Conservation (phyloP, 1,140 invertebrate species). For the Lepidurus packardi region DNA sequence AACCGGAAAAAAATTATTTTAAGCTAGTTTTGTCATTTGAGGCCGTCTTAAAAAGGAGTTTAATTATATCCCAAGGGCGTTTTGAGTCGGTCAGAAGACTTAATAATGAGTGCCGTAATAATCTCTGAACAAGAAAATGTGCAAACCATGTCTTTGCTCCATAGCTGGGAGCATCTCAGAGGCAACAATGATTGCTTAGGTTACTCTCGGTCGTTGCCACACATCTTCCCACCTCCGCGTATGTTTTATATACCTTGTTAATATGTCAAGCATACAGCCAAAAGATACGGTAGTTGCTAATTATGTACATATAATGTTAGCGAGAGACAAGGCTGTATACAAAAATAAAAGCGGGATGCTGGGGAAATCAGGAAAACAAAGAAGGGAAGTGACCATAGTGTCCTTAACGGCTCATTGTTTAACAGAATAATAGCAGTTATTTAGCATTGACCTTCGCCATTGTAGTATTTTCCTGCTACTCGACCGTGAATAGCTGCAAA, state of each 20-base stretch:
- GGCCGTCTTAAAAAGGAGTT: background rate
- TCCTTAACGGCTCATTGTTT: too few relatives aligned
- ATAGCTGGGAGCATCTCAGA: slow-evolving; percentile 14
- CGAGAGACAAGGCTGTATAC: background rate
- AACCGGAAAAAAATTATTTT: too few relatives aligned
- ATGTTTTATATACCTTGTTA: background rate
- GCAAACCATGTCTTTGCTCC: background rate
- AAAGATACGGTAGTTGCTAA: background rate
- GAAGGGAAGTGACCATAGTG: too few relatives aligned
- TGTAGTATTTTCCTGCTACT: too few relatives aligned
- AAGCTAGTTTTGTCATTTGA: background rate
- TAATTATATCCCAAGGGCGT: background rate
- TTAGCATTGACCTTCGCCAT: too few relatives aligned
- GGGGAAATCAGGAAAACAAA: too few relatives aligned
- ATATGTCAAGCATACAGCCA: background rate
- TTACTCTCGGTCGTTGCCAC: slow-evolving; percentile 14
- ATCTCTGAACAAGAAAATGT: background rate
- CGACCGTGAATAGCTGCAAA: too few relatives aligned
- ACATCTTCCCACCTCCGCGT: background rate
- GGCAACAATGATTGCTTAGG: background rate
- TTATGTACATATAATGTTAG: background rate
- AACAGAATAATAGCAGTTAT: too few relatives aligned
- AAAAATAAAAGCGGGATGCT: too few relatives aligned
- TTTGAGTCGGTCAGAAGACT: background rate
- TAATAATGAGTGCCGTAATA: background rate